Percentiles rank a stretch among this genome's conserved stretches.
Conservation (phyloP, 2,797 vertebrate genomes). For the Coilia nasus region DNA sequence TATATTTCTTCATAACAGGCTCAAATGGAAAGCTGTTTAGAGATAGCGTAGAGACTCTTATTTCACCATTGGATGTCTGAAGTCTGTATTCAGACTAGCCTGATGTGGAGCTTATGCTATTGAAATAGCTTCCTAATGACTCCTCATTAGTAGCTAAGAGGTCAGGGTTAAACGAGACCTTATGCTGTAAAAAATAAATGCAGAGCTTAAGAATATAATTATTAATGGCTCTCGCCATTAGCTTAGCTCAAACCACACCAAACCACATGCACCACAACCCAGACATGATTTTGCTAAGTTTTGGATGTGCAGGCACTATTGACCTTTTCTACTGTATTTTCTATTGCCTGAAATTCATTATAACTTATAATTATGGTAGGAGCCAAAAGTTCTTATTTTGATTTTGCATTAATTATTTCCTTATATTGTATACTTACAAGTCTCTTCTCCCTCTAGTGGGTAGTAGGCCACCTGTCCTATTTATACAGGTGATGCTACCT, state of each 20-base stretch:
- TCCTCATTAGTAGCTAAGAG: not conserved
- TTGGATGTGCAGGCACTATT: not conserved
- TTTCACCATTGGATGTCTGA: not conserved
- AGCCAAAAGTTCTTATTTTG: too few relatives aligned
- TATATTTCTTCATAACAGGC: not conserved
- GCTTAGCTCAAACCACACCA: not conserved
- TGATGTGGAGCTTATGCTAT: not conserved
- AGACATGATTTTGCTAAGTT: too few relatives aligned
- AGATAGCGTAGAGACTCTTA: not conserved
- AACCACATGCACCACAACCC: not conserved
- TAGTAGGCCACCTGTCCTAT: too few relatives aligned
- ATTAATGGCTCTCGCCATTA: not conserved
- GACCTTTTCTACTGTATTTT: not conserved
- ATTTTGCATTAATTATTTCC: too few relatives aligned
- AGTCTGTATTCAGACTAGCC: not conserved
- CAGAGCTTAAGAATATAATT: not conserved
- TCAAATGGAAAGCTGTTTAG: not conserved
- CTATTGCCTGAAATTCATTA: not conserved
- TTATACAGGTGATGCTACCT: too few relatives aligned
- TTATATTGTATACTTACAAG: too few relatives aligned
- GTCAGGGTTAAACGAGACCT: not conserved
- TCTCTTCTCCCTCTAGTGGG: too few relatives aligned
- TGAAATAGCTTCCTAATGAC: not conserved
- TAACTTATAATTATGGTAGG: not conserved
- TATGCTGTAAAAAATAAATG: slow-evolving; percentile 16